Evolutionary conservation across 2,797 vertebrate genomes (phyloP), one percentile per base, ranked within the genome.

Genomic region (Pteronotus mesoamericanus): DNA sequence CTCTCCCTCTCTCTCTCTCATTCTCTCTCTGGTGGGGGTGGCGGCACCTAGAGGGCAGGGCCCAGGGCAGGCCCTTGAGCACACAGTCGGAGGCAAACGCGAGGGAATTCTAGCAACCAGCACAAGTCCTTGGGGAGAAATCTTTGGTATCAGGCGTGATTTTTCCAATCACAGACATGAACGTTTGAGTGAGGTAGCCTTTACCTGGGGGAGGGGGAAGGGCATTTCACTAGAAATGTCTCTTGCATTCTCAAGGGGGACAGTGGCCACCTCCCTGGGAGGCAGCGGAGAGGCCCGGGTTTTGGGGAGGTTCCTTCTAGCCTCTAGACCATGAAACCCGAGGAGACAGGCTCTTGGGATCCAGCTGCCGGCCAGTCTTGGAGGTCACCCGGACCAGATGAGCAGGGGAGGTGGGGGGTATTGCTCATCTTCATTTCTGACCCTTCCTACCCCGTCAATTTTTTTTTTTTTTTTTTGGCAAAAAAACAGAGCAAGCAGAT

Each of bases 61-160:
- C 26, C 34, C 39, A 6, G 29, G 16, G 69, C 77, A 84, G 89
- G 80, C 88, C 93, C 89, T 92, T 10, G 26, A 53, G n/a, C 79
- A 97, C 86, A 66, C 57, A 87, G 84, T 92, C 29, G 0, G 0
- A 14, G 86, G 95, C 21, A 19, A 53, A 53, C 75, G 34, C 72
- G 91, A 97, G 97, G 98, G 98, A 97, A 98, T 97, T 96, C 94
- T 95, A 94, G 9, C 86, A 77, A 98, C 98, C 99, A 98, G 98
- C 98, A 99, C 99, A 99, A 99, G 99, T 99, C 98, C 98, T 99
- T 99, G 99, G 99, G 98, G 74, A 80, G 42, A 8, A 99, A 99
- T 99, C 99, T 99, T 99, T 99, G 99, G 99, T 99, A 99, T 99
- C 99, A 99, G 99, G 99, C 98, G 99, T 99, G 99, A 99, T 99